These are phyloP conservation scores for Formica aserva DNA, from an alignment of 2,888 invertebrate species.

Conservation along the genomic window DNA sequence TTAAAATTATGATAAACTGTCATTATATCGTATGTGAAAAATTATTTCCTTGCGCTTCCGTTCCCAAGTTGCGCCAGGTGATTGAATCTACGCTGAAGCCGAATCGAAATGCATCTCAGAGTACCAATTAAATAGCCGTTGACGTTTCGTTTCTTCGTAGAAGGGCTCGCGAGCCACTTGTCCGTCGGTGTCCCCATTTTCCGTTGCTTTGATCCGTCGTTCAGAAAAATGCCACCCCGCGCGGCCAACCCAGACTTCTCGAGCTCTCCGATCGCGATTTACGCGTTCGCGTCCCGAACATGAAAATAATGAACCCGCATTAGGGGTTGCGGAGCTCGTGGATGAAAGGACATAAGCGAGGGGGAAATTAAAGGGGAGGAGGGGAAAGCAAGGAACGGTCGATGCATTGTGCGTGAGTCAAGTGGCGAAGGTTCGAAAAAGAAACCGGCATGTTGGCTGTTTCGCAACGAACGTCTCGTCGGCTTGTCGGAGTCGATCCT, in stretches of 20 bases:
- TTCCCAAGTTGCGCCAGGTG: constrained; percentile 68
- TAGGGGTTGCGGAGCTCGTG: constrained; percentile 76
- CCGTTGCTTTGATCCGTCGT: constrained; percentile 70
- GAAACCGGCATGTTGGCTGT: constrained; percentile 64
- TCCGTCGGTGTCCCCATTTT: constrained; percentile 62
- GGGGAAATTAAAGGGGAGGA: constrained; percentile 28
- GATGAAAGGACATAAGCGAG: constrained; percentile 66
- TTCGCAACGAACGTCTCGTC: constrained; percentile 66
- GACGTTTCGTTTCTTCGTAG: constrained; percentile 72
- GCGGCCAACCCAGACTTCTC: constrained; percentile 68
- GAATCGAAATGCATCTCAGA: constrained; percentile 75
- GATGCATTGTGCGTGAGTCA: constrained; percentile 70
- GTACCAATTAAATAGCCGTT: constrained; percentile 82
- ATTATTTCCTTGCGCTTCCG: neutral
- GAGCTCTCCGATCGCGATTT: constrained; percentile 76
- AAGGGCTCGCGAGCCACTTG: constrained; percentile 72
- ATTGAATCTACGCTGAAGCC: constrained; percentile 61
- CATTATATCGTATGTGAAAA: neutral
- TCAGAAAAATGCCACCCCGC: constrained; percentile 64
- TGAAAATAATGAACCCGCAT: constrained; percentile 83
- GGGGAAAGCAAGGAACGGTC: constrained; percentile 45
- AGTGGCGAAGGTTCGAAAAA: constrained; percentile 69
- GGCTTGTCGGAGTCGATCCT: constrained; percentile 61
- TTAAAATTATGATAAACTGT: neutral
- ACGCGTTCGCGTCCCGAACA: constrained; percentile 74